Evolutionary conservation across 2,113 vertebrate species (phyloP).

Genomic region (Myrmecobius fasciatus): DNA sequence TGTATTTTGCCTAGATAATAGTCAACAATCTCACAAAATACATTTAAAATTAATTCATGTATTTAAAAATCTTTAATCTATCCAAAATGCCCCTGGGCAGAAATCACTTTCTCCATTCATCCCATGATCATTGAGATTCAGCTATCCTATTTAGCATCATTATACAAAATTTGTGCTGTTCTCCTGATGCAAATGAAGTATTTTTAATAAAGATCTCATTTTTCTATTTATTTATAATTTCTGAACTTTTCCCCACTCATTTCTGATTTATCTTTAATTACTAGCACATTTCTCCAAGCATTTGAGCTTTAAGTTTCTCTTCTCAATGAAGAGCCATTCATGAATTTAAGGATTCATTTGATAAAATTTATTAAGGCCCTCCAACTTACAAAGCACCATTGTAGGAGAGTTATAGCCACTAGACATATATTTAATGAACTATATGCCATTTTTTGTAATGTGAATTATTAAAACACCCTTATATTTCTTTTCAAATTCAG

Average conservation of each 20-base stretch:
- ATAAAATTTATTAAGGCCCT: neutral
- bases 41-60: neutral
- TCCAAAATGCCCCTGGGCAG: neutral
- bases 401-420: neutral
- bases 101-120: neutral
- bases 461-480: neutral
- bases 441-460: neutral
- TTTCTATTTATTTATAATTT: neutral
- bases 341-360: neutral
- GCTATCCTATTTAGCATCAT: neutral
- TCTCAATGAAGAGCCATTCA: neutral
- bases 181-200: neutral
- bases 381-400: neutral
- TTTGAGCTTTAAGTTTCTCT: neutral
- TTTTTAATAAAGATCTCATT: neutral
- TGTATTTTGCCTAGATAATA: neutral
- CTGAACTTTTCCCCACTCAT: neutral
- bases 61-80: neutral
- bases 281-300: neutral
- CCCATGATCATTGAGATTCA: neutral
- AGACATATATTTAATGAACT: neutral
- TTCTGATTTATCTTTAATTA: neutral
- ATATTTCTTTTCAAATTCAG: neutral
- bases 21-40: neutral
- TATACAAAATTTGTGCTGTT: neutral